Evolutionary conservation across 2,797 vertebrate species (phyloP).

Genomic region (Manis javanica): DNA sequence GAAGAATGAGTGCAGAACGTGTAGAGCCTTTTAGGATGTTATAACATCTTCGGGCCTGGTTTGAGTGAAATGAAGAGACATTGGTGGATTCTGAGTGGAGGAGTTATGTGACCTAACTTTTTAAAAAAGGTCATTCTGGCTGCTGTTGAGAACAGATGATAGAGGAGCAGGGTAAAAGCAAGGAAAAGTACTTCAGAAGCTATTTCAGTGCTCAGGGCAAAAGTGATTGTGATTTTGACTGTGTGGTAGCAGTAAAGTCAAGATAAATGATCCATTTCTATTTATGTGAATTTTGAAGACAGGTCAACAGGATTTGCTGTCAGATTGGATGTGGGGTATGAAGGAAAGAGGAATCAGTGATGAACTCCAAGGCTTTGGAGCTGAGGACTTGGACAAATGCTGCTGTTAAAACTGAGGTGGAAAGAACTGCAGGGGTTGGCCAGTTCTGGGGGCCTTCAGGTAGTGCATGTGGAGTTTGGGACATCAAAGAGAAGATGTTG

Average conservation of each 20-base stretch:
- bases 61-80: background rate
- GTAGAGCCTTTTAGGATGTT: background rate
- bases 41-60: background rate
- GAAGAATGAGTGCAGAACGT: background rate
- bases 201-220: background rate
- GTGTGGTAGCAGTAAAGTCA: background rate
- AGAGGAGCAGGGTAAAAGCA: background rate
- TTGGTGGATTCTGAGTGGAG: background rate
- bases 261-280: background rate
- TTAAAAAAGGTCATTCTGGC: background rate
- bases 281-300: conserved; percentile 20
- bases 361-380: background rate
- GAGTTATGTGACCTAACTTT: background rate
- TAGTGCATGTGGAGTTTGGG: background rate
- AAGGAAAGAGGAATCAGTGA: background rate
- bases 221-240: background rate
- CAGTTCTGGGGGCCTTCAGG: background rate
- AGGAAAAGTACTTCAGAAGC: background rate
- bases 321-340: background rate
- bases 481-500: background rate
- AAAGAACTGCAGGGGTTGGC: background rate
- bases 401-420: background rate
- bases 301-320: background rate
- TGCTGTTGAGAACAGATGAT: background rate
- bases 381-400: background rate